Evolutionary conservation across 2,797 vertebrate genomes (phyloP), one percentile per base, ranked within the genome.

Genomic region (Sciaenops ocellatus): DNA sequence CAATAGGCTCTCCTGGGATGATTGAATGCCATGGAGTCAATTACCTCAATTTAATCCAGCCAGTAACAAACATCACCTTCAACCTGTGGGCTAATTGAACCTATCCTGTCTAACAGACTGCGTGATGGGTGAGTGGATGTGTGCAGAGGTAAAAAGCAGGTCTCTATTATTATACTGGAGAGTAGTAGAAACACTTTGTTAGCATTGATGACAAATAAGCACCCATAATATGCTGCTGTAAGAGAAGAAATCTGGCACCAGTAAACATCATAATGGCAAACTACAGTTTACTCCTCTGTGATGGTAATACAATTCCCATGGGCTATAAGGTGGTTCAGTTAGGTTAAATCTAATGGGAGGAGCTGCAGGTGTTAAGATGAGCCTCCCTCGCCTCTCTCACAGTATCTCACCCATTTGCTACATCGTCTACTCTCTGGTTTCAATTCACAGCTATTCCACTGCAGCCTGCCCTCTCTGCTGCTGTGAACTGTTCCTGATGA

Each of bases 1-100:
- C 17, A 9, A 79, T 79, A 78, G 76, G 44, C 72, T 79, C 64
- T 79, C 69, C 8, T 3, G 16, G 5, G 41, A 52, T 60, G 67
- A 80, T 34, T 65, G 52, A 51, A 73, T 55, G 22, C 12, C 51
- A 22, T 3, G 13, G n/a, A 71, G 61, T 42, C 50, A 50, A 69
- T 76, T 70, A 64, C 42, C 61, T 52, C 65, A 3, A 15, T 46
- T 68, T 28, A 44, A 38, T 64, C 47, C 20, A 60, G 48, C n/a
- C 62, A 42, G 46, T 22, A 10, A 34, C 20, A 20, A 11, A 61
- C 20, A 18, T 64, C 22, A 54, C 68, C 44, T 76, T 28, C 57
- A 5, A 62, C 64, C 54, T 48, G 34, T 15, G 13, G 48, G 81
- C 3, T 73, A 57, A 76, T 64, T 68, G 30, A 64, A 41, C 56